A percentile compares a stretch with the other conserved stretches of the same genome.
phyloP scores from a whole-genome alignment of 2,797 vertebrate species.

The Acanthis flammea region DNA sequence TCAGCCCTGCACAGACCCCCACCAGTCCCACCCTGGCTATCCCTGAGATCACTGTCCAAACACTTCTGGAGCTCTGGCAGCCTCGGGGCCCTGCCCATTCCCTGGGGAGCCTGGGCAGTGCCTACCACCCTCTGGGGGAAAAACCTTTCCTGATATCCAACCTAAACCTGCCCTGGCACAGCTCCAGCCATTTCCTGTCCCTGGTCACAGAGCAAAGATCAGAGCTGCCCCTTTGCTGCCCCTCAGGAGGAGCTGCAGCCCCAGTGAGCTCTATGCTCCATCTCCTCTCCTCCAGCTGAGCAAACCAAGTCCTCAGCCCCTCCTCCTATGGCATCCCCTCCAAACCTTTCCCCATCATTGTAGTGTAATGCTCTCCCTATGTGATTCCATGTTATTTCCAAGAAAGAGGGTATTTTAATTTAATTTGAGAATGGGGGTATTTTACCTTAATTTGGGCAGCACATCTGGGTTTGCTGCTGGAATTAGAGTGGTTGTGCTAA shows the following conservation, averaged over 20 bases:
- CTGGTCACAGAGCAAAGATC: neutral
- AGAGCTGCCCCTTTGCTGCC: neutral
- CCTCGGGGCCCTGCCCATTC: rapidly evolving
- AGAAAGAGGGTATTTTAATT: neutral
- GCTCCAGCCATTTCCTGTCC: rapidly evolving
- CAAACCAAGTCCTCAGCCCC: neutral
- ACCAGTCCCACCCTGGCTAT: rapidly evolving
- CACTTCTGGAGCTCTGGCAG: neutral
- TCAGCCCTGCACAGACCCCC: neutral
- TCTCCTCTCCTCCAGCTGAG: neutral
- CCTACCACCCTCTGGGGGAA: neutral
- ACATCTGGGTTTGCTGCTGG: slow-evolving; percentile 6
- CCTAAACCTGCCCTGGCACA: rapidly evolving
- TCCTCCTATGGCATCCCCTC: neutral
- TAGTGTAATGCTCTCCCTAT: neutral
- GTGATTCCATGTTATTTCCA: neutral
- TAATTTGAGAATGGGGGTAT: neutral
- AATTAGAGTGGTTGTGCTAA: neutral
- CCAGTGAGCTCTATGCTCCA: neutral
- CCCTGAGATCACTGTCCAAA: rapidly evolving
- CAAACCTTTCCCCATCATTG: neutral
- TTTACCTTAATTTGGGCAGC: neutral
- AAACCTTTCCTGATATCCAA: rapidly evolving
- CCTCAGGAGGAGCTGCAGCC: neutral
- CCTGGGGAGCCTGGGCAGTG: neutral